A percentile compares a stretch with the other conserved stretches of the same genome.
These are phyloP conservation scores for Lanius collurio DNA, from an alignment of 2,113 vertebrate genomes.

Conservation along the genomic window DNA sequence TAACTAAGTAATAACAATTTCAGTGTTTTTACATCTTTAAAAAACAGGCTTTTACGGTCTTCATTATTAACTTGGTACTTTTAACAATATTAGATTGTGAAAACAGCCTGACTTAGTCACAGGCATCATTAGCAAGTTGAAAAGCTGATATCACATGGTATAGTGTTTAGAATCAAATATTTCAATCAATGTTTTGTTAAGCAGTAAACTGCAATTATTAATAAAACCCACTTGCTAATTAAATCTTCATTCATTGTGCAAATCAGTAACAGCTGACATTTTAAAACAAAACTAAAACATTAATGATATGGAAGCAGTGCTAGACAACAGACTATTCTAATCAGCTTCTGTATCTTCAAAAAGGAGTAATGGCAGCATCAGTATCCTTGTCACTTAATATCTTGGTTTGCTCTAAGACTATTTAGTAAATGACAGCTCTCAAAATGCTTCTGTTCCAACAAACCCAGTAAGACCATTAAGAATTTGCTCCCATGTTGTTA, in stretches of 20 bases:
- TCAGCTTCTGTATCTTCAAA: background rate
- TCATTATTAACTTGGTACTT: background rate
- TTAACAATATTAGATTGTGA: background rate
- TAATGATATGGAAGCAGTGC: background rate
- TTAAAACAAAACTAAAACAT: background rate
- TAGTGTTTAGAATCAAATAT: background rate
- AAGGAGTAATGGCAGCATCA: background rate
- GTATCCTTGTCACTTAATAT: background rate
- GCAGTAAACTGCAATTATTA: background rate
- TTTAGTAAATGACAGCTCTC: background rate
- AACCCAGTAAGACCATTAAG: background rate
- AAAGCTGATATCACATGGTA: background rate
- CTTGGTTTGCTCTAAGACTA: background rate
- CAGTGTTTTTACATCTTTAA: background rate
- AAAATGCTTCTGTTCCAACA: background rate
- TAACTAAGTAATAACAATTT: background rate
- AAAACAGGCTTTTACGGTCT: background rate
- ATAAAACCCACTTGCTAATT: background rate
- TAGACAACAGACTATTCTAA: background rate
- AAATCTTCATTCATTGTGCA: background rate
- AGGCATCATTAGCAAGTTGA: background rate
- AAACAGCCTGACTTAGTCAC: background rate
- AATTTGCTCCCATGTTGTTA: background rate
- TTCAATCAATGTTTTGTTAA: slow-evolving; percentile 11
- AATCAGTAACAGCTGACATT: slow-evolving; percentile 4